Base-by-base conservation (phyloP, 1,140 invertebrate genomes). In the Drosophila persimilis region DNA sequence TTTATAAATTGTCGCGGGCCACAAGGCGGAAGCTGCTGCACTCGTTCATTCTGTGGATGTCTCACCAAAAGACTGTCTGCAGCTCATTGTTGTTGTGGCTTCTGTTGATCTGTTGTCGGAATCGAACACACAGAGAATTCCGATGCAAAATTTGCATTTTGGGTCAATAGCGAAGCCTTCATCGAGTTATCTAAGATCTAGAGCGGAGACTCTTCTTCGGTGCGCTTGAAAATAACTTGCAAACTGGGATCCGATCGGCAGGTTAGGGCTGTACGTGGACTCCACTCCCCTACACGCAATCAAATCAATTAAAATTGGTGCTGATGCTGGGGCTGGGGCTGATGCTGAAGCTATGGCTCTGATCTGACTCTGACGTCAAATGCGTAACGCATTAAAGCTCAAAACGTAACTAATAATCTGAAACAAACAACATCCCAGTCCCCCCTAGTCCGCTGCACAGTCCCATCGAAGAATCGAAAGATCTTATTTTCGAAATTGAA, bases 101-200 rank as follows among this genome's bases (percentile, higher is more conserved):
- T 22, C 2, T 31, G 26, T 56, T 43, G 43, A 62, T 35, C 69
- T 57, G 62, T 15, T 64, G 46, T 76, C 62, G 41, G 59, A 79
- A 75, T 41, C 43, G 58, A 69, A 76, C 41, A 50, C 39, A 59
- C 20, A 45, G 52, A 45, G 52, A 62, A 55, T 29, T 22, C 54
- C 24, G 35, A 48, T 56, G 53, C 43, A 57, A 78, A 39, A 84
- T 83, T 83, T 79, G 71, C 79, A 83, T 83, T 83, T 83, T 60
- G 47, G 80, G 80, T 84, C 72, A 83, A 59, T 56, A 61, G 59
- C 54, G 35, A 39, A 54, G 58, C 44, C 48, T 57, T 73, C 46
- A 54, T 56, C 55, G 51, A 62, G 44, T 7, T 48, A 62, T 24
- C 24, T 7, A 13, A 15, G 29, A 39, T 50, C 45, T 39, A 22